Evolutionary conservation across 2,113 vertebrate genomes (phyloP).

Genomic region (Ictidomys tridecemlineatus): DNA sequence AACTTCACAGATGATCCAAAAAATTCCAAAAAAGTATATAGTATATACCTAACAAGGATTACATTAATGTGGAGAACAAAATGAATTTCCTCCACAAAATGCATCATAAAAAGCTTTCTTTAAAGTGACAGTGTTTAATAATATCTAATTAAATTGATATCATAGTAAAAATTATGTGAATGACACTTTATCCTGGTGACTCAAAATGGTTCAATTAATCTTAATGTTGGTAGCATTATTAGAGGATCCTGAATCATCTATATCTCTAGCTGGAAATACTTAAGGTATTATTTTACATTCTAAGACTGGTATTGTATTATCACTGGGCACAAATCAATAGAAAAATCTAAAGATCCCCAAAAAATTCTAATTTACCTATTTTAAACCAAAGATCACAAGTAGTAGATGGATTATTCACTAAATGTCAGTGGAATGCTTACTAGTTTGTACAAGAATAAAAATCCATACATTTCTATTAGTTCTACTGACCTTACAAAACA

Average conservation of each 20-base stretch:
- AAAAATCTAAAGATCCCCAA: neutral
- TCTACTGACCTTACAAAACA: neutral
- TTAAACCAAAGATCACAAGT: neutral
- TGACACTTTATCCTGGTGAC: neutral
- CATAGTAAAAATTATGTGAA: neutral
- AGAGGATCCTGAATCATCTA: neutral
- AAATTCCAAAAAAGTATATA: neutral
- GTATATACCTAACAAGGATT: accelerated
- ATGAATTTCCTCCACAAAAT: neutral
- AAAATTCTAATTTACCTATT: neutral
- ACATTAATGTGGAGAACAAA: neutral
- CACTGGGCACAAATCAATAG: neutral
- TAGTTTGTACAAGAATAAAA: neutral
- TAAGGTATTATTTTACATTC: neutral
- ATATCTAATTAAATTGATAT: neutral
- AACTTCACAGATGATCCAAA: neutral
- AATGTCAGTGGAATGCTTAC: neutral
- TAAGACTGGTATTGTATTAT: neutral
- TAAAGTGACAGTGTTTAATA: neutral
- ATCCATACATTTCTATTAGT: neutral
- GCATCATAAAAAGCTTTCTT: neutral
- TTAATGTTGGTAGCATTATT: neutral
- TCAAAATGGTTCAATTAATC: neutral
- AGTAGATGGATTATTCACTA: neutral
- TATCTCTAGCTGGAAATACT: neutral